Conservation (phyloP, 53 echinoderm and acorn worm species). For the Glandiceps talaboti region DNA sequence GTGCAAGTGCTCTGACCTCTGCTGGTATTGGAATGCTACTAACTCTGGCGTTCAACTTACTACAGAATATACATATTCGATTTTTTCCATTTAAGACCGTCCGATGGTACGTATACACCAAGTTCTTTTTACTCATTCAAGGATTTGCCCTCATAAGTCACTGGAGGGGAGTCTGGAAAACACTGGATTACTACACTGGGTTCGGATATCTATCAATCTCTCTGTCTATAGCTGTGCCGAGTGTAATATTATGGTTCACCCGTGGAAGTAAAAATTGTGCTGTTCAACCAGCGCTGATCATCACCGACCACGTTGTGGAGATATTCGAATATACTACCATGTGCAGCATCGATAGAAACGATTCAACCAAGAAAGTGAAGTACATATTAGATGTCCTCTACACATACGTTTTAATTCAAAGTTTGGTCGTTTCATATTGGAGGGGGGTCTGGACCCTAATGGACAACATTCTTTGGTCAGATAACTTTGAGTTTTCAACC, state of each 20-base stretch:
- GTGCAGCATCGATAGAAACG: not conserved
- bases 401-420: not conserved
- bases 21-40: not conserved
- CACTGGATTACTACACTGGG: not conserved
- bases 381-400: not conserved
- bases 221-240: not conserved
- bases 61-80: not conserved
- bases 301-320: not conserved
- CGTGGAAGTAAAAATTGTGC: not conserved
- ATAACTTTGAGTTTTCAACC: not conserved
- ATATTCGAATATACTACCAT: not conserved
- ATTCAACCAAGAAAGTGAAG: not conserved
- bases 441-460: not conserved
- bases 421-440: not conserved
- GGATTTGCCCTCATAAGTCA: not conserved
- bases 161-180: not conserved
- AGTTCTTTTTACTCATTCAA: not conserved
- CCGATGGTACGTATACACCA: not conserved
- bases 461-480: not conserved
- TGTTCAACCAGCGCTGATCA: not conserved
- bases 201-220: not conserved
- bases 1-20: not conserved
- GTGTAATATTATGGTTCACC: not conserved
- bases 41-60: not conserved
- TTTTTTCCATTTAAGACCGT: not conserved